Evolutionary conservation across 1,140 invertebrate species (phyloP), one percentile per base, ranked within the genome.

Genomic region (Dysdera silvatica): DNA sequence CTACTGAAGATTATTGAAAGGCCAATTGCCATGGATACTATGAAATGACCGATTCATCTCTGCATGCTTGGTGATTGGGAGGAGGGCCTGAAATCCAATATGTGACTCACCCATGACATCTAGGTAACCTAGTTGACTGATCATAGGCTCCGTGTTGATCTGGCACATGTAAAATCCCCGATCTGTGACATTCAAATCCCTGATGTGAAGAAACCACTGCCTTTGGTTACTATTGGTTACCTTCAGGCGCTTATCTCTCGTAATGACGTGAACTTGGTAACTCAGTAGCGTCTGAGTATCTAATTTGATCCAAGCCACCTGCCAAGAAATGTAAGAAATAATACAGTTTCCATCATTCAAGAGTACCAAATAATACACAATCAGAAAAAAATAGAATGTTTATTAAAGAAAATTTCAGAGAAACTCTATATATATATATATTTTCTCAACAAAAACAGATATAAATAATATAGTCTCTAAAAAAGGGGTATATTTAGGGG

Each of bases 141-240:
- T 68, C 88, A 94, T 92, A 14, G 89, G 89, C 68, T 91, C 89
- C 0, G 93, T 94, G 77, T 96, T 96, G 71, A 96, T 91, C 79
- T 96, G 92, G 75, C 92, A 95, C 88, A 94, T 93, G 78, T 96
- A 96, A 32, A 87, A 82, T 26, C 93, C 93, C 66, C 87, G 85
- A 78, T 97, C 93, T 71, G 87, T 87, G 75, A 93, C 86, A 66
- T 91, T 85, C 24, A 95, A 87, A 71, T 93, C 87, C 67, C 83
- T 87, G 72, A 94, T 93, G 79, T 94, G 90, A 70, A 94, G 82
- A 76, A 87, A 90, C 71, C 71, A 72, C n/a, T 72, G 67, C 3
- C 67, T 53, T 23, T 67, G 37, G 29, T 90, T 68, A 61, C 73
- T 70, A 79, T 91, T 88, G n/a, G 87, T 87, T 52, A 91, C 88